phyloP scores from a whole-genome alignment of 1,140 invertebrate genomes.

The Laupala kohalensis region DNA sequence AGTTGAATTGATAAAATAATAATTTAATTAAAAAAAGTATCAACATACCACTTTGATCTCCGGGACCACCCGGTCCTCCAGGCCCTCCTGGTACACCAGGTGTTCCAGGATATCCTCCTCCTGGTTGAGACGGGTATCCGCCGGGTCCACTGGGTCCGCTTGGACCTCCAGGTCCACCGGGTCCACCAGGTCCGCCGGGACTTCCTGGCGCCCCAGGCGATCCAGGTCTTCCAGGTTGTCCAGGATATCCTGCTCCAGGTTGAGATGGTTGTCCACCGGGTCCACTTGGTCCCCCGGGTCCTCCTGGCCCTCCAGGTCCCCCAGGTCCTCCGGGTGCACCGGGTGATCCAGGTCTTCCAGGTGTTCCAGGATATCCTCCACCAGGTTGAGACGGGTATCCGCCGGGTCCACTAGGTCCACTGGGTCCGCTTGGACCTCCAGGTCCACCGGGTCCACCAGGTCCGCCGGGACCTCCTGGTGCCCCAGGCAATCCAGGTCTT shows the following conservation, averaged over 20 bases:
- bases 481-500: constrained; percentile 28
- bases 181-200: background rate
- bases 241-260: constrained; percentile 22
- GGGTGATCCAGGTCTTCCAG: too few species aligned
- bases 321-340: too few species aligned
- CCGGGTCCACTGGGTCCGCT: constrained; percentile 1
- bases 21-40: too few species aligned
- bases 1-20: too few species aligned
- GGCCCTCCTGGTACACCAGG: constrained; percentile 16
- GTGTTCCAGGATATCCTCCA: too few species aligned
- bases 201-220: constrained; percentile 23
- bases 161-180: background rate
- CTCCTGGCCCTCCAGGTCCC: too few species aligned
- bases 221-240: constrained; percentile 29
- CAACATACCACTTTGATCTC: constrained; percentile 9
- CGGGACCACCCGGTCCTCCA: constrained; percentile 13
- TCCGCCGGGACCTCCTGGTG: constrained; percentile 33
- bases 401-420: constrained; percentile 5
- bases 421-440: constrained; percentile 32
- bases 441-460: constrained; percentile 40
- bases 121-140: constrained; percentile 4
- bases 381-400: background rate
- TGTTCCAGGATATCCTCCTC: constrained; percentile 16
- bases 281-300: too few species aligned
- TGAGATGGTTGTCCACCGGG: background rate